Percentiles rank a stretch among this genome's conserved stretches.
These are phyloP conservation scores for Dolichoris vasculosae DNA, from an alignment of 1,140 invertebrate genomes.

Conservation along the genomic window DNA sequence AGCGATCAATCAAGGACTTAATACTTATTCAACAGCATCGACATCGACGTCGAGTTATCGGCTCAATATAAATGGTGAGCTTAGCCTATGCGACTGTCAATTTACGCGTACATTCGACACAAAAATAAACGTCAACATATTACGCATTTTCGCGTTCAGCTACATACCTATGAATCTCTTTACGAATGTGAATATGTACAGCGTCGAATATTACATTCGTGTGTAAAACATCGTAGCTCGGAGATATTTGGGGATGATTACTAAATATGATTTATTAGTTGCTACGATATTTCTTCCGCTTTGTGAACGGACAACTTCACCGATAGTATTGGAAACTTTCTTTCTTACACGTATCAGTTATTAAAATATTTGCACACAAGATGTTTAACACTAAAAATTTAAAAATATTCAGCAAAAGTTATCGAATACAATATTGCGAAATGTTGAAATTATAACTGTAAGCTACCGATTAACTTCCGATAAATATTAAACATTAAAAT, in stretches of 20 bases:
- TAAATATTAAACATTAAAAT: too few relatives aligned
- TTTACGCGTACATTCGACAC: not conserved
- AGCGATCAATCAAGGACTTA: constrained; percentile 56
- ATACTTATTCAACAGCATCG: constrained; percentile 52
- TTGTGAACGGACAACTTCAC: too few relatives aligned
- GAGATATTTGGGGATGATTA: constrained; percentile 21
- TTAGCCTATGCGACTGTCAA: constrained; percentile 48
- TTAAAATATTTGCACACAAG: too few relatives aligned
- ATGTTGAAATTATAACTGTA: too few relatives aligned
- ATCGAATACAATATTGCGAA: too few relatives aligned
- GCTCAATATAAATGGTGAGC: constrained; percentile 47
- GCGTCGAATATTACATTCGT: not conserved
- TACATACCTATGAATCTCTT: too few relatives aligned
- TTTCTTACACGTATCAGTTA: too few relatives aligned
- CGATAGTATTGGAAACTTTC: too few relatives aligned
- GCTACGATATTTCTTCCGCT: not conserved
- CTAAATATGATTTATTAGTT: constrained; percentile 22
- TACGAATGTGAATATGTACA: too few relatives aligned
- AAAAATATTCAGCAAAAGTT: too few relatives aligned
- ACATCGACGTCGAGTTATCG: constrained; percentile 19
- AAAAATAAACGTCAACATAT: not conserved
- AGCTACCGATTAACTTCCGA: too few relatives aligned
- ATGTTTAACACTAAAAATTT: too few relatives aligned
- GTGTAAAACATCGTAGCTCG: constrained; percentile 25
- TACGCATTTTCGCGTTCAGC: not conserved